Percentiles rank a stretch among this genome's conserved stretches.
Conservation (phyloP, 1,140 invertebrate species). For the Rhizoglyphus robini region DNA sequence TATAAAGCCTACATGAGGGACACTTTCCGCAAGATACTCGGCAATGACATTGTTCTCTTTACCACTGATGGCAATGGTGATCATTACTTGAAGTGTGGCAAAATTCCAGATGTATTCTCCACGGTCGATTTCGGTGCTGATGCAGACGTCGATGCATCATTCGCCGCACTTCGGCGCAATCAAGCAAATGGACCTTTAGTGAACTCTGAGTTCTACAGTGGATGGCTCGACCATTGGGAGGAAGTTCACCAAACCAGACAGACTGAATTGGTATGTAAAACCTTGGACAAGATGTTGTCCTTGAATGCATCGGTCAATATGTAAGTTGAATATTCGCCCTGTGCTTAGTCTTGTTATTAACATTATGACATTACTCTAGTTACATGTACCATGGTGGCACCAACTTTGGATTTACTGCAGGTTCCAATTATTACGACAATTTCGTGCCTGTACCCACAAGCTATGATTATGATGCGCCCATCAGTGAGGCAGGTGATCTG, state of each 20-base stretch:
- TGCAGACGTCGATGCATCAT: slow-evolving; percentile 17
- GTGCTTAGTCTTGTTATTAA: background rate
- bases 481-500: slow-evolving; percentile 39
- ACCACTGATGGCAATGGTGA: slow-evolving; percentile 25
- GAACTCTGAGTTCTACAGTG: slow-evolving; percentile 34
- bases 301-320: slow-evolving; percentile 59
- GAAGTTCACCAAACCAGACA: slow-evolving; percentile 23
- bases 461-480: slow-evolving; percentile 41
- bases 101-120: slow-evolving; percentile 48
- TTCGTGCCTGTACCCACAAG: slow-evolving; percentile 33
- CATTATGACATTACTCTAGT: background rate
- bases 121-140: slow-evolving; percentile 33
- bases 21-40: slow-evolving; percentile 17
- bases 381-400: slow-evolving; percentile 26
- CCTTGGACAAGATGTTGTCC: slow-evolving; percentile 49
- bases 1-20: slow-evolving; percentile 22
- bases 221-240: slow-evolving; percentile 32
- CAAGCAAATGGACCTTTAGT: slow-evolving; percentile 30
- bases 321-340: slow-evolving; percentile 33
- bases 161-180: slow-evolving; percentile 16
- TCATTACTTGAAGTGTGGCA: slow-evolving; percentile 44
- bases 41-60: slow-evolving; percentile 22
- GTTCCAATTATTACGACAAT: slow-evolving; percentile 27
- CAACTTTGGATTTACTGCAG: slow-evolving; percentile 22
- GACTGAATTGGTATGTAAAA: slow-evolving; percentile 40